Conservation (phyloP, 2,888 invertebrate species). For the Capitulum mitella region DNA sequence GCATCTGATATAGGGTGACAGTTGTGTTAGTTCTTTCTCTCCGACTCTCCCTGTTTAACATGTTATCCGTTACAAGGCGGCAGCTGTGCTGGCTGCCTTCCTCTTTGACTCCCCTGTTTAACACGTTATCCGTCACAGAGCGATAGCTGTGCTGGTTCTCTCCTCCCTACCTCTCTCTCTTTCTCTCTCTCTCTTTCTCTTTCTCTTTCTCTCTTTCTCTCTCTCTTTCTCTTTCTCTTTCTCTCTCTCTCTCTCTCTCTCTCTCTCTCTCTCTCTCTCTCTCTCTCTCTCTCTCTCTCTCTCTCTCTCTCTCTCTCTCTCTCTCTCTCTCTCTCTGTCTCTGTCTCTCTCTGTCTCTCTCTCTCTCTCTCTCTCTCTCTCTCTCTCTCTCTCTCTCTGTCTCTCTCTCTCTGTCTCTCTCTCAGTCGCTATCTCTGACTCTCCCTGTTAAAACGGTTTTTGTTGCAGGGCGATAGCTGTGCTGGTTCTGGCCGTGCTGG, state of each 20-base stretch:
- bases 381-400: neutral
- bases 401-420: neutral
- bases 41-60: too few species aligned
- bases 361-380: constrained; percentile 1
- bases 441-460: neutral
- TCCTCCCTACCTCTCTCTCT: neutral
- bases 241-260: neutral
- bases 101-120: too few species aligned
- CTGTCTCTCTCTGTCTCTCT: neutral
- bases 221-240: constrained; percentile 23
- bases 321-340: constrained; percentile 25
- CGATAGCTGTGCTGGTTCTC: too few species aligned
- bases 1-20: too few species aligned
- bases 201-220: neutral
- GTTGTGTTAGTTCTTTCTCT: too few species aligned
- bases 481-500: neutral
- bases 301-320: constrained; percentile 5
- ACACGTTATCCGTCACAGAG: too few species aligned
- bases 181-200: neutral
- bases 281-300: constrained; percentile 24
- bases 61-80: too few species aligned
- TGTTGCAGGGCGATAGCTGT: neutral
- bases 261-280: constrained; percentile 18
- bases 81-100: too few species aligned
- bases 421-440: neutral